Evolutionary conservation across 64 coral and sea anemone genomes (phyloP).

Genomic region (Montipora sp.): DNA sequence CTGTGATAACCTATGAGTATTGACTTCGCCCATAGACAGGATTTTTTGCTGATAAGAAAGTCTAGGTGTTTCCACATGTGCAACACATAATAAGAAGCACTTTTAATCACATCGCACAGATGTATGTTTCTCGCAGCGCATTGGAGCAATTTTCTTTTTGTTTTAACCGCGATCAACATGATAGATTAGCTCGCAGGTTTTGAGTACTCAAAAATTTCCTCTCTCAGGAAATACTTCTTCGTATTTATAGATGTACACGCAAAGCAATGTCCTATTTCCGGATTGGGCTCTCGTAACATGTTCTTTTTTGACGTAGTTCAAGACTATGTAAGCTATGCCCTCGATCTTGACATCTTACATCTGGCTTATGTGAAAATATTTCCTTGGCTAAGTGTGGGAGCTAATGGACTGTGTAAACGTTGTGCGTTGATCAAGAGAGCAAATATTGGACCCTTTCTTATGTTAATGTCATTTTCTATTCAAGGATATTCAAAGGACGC

Average conservation of each 20-base stretch:
- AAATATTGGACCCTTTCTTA: constrained; percentile 43
- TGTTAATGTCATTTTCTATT: constrained; percentile 40
- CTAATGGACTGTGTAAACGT: constrained; percentile 38
- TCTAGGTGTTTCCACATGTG: constrained; percentile 26
- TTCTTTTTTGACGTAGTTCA: constrained; percentile 15
- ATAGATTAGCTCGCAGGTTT: constrained; percentile 39
- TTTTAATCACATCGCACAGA: constrained; percentile 49
- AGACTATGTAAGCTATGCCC: constrained; percentile 46
- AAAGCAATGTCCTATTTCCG: constrained; percentile 40
- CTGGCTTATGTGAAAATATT: constrained; percentile 46
- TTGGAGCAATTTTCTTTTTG: constrained; percentile 21
- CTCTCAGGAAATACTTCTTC: constrained; percentile 52
- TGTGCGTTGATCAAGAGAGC: constrained; percentile 10
- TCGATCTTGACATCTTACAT: constrained; percentile 38
- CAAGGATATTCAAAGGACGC: constrained; percentile 19
- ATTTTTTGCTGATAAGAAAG: constrained; percentile 21
- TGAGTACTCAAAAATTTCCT: constrained; percentile 44
- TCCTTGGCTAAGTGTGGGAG: not conserved
- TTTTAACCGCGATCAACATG: constrained; percentile 39
- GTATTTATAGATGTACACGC: constrained; percentile 50
- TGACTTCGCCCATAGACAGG: not conserved
- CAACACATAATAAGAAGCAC: constrained; percentile 10
- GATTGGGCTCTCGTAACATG: constrained; percentile 15
- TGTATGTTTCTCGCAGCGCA: not conserved
- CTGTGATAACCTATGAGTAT: constrained; percentile 16